Evolutionary conservation across 2,113 vertebrate species (phyloP).

Genomic region (Halcyon senegalensis): DNA sequence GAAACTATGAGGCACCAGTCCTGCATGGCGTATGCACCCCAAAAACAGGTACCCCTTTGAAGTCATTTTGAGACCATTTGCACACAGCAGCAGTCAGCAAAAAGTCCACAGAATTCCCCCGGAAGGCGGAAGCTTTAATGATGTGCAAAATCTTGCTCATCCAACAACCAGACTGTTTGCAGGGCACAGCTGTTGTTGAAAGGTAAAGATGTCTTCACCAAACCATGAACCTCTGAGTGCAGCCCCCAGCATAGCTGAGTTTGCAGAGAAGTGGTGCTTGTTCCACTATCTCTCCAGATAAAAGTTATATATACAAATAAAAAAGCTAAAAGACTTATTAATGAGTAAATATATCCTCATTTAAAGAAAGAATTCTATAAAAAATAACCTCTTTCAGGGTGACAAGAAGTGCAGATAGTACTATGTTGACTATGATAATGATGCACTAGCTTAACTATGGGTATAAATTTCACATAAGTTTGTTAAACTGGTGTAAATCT

Average conservation of each 20-base stretch:
- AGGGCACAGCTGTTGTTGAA: accelerated
- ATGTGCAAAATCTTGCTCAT: accelerated
- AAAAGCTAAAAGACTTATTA: background rate
- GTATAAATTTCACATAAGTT: background rate
- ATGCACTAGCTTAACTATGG: background rate
- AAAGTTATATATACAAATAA: background rate
- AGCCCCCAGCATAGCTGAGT: background rate
- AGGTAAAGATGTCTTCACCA: accelerated
- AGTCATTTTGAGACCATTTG: background rate
- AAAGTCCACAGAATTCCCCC: background rate
- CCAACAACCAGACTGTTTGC: background rate
- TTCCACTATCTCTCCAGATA: background rate
- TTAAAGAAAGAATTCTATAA: background rate
- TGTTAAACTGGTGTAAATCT: background rate
- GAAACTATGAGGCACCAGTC: accelerated
- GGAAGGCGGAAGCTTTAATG: background rate
- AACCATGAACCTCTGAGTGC: background rate
- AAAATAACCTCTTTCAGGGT: background rate
- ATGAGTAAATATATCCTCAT: background rate
- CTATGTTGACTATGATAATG: background rate
- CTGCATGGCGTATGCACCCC: accelerated
- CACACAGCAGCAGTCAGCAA: background rate
- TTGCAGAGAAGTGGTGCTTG: background rate
- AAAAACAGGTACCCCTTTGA: accelerated
- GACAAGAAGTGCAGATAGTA: background rate